Percentiles rank a stretch among this genome's conserved stretches.
These are phyloP conservation scores for Theocolax elegans DNA, from an alignment of 1,140 invertebrate genomes.

Conservation along the genomic window DNA sequence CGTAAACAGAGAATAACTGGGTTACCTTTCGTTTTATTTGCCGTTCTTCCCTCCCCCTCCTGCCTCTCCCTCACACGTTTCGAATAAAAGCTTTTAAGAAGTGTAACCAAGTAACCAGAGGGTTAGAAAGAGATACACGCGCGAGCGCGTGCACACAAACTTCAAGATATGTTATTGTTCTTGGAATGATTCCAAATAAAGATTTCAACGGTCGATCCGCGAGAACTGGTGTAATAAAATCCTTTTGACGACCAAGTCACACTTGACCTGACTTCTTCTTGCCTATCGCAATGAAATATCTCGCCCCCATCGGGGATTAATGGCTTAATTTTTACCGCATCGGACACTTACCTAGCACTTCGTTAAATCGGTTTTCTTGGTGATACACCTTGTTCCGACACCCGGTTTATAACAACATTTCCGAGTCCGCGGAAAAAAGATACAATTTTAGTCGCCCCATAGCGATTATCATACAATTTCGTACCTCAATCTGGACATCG, in stretches of 20 bases:
- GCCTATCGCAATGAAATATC: conserved; percentile 26
- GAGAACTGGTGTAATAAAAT: conserved; percentile 66
- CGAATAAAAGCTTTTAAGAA: conserved; percentile 20
- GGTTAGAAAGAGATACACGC: conserved; percentile 33
- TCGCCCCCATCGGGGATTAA: conserved; percentile 28
- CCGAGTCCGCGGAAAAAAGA: too few species aligned
- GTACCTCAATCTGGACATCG: conserved; percentile 61
- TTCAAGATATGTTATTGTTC: conserved; percentile 68
- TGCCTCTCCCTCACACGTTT: neutral
- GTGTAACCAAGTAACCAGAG: conserved; percentile 40
- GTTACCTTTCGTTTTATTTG: conserved; percentile 66
- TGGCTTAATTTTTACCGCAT: conserved; percentile 42
- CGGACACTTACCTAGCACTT: conserved; percentile 12
- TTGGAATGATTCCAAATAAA: conserved; percentile 70
- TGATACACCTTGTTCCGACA: neutral
- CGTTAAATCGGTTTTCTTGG: conserved; percentile 34
- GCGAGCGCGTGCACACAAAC: neutral
- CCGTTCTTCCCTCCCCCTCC: neutral
- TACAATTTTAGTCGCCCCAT: too few species aligned
- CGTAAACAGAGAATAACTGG: conserved; percentile 68
- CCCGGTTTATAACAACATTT: too few species aligned
- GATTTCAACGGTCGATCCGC: conserved; percentile 59
- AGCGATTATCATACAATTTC: conserved; percentile 66
- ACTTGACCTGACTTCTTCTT: conserved; percentile 25
- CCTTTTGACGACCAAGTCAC: conserved; percentile 44